Base-by-base conservation (phyloP, 1,140 invertebrate genomes). In the Aphidius ervi region DNA sequence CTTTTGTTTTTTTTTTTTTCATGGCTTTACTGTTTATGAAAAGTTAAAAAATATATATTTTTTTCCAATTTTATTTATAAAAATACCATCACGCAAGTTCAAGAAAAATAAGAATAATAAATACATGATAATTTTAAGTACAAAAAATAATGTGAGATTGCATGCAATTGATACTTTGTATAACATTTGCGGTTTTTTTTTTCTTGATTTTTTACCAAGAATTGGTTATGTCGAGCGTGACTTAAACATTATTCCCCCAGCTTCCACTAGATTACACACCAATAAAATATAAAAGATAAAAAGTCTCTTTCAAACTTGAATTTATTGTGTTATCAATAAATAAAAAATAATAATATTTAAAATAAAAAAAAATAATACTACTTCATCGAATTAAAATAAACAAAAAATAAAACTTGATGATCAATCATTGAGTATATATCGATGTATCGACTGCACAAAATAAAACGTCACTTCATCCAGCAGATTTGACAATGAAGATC, bases 141-240 rank as follows among this genome's bases (percentile, higher is more conserved):
- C 8, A 31, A 8, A 20, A 31, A 39, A 31, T 9, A 31, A 52
- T n/a, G 46, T 9, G 46, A 9, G 46, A 10, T 9, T 48, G 3
- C 16, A 48, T n/a, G 46, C 37, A 48, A 48, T 52, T 52, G 49
- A 52, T 52, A 52, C 49, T 52, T 52, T 52, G 49, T 52, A 39
- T 31, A 31, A n/a, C 5, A 52, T n/a, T 31, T 52, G 49, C 6
- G 49, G 49, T 40, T 52, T 20, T 9, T 49, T 49, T 20, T 7
- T 20, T 2, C 0, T 31, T 37, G 2, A 3, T 31, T 31, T 31
- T 31, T 37, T 52, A 52, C 49, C n/a, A 5, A 52, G 37, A 52
- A 31, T 37, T 23, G 5, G 23, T 52, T 16, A 9, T n/a, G 6
- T 39, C 20, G 37, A 48, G 46, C 46, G 46, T 48, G 16, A 48